phyloP scores from a whole-genome alignment of 2,113 vertebrate genomes.

The Lagopus leucura region DNA sequence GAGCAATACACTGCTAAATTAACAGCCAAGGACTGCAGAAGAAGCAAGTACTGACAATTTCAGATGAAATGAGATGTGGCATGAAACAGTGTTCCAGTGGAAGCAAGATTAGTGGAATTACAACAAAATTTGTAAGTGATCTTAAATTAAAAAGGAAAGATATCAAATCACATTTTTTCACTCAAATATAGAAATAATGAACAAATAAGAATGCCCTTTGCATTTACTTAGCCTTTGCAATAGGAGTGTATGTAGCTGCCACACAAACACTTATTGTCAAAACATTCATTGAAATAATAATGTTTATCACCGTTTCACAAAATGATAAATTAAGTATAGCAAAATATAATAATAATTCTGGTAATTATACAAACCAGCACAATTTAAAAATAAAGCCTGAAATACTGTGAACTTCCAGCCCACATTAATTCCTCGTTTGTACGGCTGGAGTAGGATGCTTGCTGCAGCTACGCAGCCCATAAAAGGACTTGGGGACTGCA shows the following conservation, averaged over 20 bases:
- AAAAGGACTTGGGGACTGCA: not conserved
- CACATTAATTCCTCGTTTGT: not conserved
- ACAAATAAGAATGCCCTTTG: not conserved
- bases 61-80: not conserved
- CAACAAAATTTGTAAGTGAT: not conserved
- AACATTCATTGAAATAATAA: not conserved
- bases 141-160: not conserved
- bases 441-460: not conserved
- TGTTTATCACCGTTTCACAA: not conserved
- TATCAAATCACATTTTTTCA: not conserved
- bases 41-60: not conserved
- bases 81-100: not conserved
- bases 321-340: not conserved
- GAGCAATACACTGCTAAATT: not conserved
- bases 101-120: not conserved
- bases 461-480: not conserved
- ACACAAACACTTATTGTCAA: not conserved
- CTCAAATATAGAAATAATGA: not conserved
- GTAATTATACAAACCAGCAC: not conserved
- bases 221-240: not conserved
- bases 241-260: not conserved
- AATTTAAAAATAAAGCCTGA: not conserved
- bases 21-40: not conserved
- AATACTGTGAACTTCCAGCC: not conserved
- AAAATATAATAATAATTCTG: constrained; percentile 19